These are phyloP conservation scores for Alces alces DNA, from an alignment of 2,113 vertebrate species.

Conservation along the genomic window DNA sequence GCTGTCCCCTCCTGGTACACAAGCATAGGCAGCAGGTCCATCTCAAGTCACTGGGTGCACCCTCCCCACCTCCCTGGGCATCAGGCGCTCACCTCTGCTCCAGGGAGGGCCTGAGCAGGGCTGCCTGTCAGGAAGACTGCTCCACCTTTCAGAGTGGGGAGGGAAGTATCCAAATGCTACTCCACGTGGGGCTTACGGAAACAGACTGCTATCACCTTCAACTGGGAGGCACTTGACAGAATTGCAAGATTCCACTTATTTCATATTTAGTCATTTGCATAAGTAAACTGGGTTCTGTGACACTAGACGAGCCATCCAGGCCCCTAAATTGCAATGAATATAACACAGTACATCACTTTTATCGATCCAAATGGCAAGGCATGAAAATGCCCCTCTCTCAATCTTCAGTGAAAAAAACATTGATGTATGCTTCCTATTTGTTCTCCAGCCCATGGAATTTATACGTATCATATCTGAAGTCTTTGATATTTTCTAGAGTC, in stretches of 20 bases:
- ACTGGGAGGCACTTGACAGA: neutral
- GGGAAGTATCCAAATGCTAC: neutral
- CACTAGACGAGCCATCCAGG: neutral
- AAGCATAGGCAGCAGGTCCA: rapidly evolving
- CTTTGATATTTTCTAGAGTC: neutral
- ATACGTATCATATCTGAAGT: neutral
- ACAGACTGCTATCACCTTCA: constrained; percentile 26
- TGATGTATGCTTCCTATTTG: neutral
- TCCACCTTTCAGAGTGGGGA: neutral
- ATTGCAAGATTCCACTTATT: constrained; percentile 14
- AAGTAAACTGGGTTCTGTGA: constrained; percentile 28
- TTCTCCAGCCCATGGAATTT: neutral
- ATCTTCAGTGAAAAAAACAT: neutral
- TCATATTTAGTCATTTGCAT: constrained; percentile 34
- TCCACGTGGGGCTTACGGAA: neutral
- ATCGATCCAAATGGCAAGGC: neutral
- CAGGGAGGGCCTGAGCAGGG: neutral
- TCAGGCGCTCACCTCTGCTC: neutral
- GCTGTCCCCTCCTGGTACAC: neutral
- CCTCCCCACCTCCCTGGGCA: neutral
- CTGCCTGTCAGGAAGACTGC: neutral
- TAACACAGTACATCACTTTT: neutral
- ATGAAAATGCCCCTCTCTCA: neutral
- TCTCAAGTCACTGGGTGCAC: neutral
- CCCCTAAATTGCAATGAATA: neutral